A percentile compares a stretch with the other conserved stretches of the same genome.
Conservation (phyloP, 2,888 invertebrate species). For the Cyrtodaria siliqua region DNA sequence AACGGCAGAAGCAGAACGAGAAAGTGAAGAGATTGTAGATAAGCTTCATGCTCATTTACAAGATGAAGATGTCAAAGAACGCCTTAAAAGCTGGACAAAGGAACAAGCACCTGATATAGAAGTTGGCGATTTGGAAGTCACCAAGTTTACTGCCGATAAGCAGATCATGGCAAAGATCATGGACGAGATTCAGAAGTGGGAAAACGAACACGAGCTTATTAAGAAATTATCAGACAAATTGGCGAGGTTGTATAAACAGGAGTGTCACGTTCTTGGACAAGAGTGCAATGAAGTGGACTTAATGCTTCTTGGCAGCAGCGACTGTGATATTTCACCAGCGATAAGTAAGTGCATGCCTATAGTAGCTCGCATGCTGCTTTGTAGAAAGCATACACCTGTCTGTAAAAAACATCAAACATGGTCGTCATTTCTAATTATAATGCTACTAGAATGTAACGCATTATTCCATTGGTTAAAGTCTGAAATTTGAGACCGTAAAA, state of each 20-base stretch:
- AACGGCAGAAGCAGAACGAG: not conserved
- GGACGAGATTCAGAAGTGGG: slow-evolving; percentile 48
- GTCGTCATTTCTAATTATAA: too few species aligned
- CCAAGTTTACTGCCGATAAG: slow-evolving; percentile 57
- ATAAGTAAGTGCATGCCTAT: too few species aligned
- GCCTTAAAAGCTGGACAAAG: slow-evolving; percentile 37
- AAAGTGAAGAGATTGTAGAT: not conserved
- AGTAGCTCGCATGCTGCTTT: too few species aligned
- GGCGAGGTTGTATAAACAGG: slow-evolving; percentile 36
- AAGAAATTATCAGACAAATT: slow-evolving; percentile 38
- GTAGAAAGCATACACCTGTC: too few species aligned
- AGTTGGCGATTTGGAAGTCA: slow-evolving; percentile 60
- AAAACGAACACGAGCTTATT: slow-evolving; percentile 21
- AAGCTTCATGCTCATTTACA: not conserved
- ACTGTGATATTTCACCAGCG: slow-evolving; percentile 2
- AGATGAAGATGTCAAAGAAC: slow-evolving; percentile 6
- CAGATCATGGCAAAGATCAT: slow-evolving; percentile 47
- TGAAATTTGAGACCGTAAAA: too few species aligned
- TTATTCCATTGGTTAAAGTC: too few species aligned
- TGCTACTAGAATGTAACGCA: too few species aligned
- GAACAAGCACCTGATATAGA: slow-evolving; percentile 40
- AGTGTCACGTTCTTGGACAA: slow-evolving; percentile 55
- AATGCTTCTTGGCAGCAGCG: too few species aligned
- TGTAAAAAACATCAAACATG: too few species aligned
- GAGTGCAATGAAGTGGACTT: slow-evolving; percentile 48